Evolutionary conservation across 2,888 invertebrate species (phyloP), one percentile per base, ranked within the genome.

Genomic region (Oegoconia quadripuncta): DNA sequence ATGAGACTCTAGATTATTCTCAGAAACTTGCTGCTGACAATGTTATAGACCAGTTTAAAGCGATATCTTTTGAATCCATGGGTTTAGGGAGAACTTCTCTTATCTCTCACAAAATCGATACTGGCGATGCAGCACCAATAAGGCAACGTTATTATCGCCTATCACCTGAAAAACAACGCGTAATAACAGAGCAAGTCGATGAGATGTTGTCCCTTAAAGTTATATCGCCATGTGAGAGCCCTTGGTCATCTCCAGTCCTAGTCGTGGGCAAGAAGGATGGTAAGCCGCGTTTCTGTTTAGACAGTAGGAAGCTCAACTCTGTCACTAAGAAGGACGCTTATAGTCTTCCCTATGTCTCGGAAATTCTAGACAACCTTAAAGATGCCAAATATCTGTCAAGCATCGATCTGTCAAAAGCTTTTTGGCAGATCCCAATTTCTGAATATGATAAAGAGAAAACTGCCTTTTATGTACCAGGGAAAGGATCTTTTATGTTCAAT

Each of bases 81-180:
- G 53, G 53, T 12, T 34, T 55, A 15, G 53, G 53, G 22, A 12
- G 48, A 9, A 52, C 52, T 4, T 6, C 28, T 16, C 26, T 50
- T 6, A 44, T 50, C 8, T 29, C 18, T 0, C 57, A 57, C 34
- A n/a, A 12, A 7, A 54, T 57, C 11, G 43, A 55, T 28, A 55
- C 55, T 25, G 52, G 52, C 1, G 39, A 52, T 22, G 29, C 52
- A n/a, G 18, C 18, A 0, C 57, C 57, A 15, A 48, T 55, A 16
- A 33, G 42, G 11, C 55, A 55, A 26, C 25, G 55, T 4, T 52
- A 49, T 25, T 55, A 58, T 30, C 12, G 50, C 1, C 29, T 59
- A 39, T 52, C 55, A 6, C 54, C 53, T 0, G 52, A 48, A 25
- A 59, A 50, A 39, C 40, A 43, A 40, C 12, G 29, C 9, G 32